Evolutionary conservation across 2,113 vertebrate species (phyloP).

Genomic region (Ochotona princeps): DNA sequence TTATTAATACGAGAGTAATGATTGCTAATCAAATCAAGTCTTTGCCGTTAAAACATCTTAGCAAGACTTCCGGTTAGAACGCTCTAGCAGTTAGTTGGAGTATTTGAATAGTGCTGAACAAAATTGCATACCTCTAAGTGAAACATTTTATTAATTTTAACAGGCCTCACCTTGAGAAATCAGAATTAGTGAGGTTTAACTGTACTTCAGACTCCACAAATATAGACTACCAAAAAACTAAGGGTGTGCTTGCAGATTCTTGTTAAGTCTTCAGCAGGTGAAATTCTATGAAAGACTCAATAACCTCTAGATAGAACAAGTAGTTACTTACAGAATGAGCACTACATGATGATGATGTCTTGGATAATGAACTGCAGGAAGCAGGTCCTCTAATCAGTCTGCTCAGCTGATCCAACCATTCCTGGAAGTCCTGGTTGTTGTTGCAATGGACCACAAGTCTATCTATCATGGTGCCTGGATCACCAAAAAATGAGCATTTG

Average conservation of each 20-base stretch:
- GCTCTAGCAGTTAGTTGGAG: conserved; percentile 31
- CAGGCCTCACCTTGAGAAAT: conserved; percentile 17
- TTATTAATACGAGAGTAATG: conserved; percentile 34
- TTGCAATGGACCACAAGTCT: conserved; percentile 92
- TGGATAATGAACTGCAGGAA: conserved; percentile 88
- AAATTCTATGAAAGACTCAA: neutral
- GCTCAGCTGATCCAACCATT: conserved; percentile 96
- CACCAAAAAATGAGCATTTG: conserved; percentile 44
- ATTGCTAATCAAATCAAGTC: conserved; percentile 12
- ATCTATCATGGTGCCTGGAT: conserved; percentile 90
- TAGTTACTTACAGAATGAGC: conserved; percentile 82
- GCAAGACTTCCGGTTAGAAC: conserved; percentile 49
- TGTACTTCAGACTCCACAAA: conserved; percentile 58
- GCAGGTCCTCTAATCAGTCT: conserved; percentile 91
- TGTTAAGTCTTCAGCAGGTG: conserved; percentile 40
- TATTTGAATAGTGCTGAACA: neutral
- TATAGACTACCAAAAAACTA: neutral
- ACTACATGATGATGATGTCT: conserved; percentile 86
- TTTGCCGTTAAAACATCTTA: conserved; percentile 36
- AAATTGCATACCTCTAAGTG: conserved; percentile 29
- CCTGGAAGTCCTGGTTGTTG: conserved; percentile 92
- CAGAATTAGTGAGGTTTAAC: conserved; percentile 70
- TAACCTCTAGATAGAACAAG: neutral
- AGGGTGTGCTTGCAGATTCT: conserved; percentile 37
- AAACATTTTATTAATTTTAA: conserved; percentile 16